Evolutionary conservation across 1,140 invertebrate species (phyloP).

Genomic region (Epicauta chinensis): DNA sequence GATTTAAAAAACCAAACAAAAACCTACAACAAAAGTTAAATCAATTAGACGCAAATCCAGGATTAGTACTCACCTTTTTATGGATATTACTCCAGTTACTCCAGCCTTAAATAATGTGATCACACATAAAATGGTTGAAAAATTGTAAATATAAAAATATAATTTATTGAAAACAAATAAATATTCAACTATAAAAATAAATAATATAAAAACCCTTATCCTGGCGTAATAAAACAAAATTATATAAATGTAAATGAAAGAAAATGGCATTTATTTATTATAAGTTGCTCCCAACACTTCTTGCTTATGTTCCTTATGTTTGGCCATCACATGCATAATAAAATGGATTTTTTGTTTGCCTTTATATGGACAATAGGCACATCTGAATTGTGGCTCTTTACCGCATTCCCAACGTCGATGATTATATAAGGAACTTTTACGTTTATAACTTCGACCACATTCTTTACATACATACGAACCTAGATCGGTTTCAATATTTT

Average conservation of each 20-base stretch:
- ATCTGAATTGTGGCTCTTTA: conserved; percentile 51
- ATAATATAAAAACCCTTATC: background rate
- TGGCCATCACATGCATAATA: conserved; percentile 31
- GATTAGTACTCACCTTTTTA: no score
- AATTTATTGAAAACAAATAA: background rate
- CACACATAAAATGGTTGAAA: background rate
- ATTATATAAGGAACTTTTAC: conserved; percentile 46
- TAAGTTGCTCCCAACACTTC: conserved; percentile 6
- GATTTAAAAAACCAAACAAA: background rate
- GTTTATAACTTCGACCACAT: conserved; percentile 33
- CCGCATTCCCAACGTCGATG: conserved; percentile 53
- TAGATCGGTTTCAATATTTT: no score
- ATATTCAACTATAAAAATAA: background rate
- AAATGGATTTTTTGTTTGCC: conserved; percentile 36
- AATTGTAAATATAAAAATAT: background rate
- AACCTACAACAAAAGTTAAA: no score
- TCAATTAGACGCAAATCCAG: no score
- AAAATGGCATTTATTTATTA: background rate
- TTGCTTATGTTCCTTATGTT: conserved; percentile 35
- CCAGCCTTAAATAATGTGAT: no score
- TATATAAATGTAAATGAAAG: background rate
- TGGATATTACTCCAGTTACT: no score
- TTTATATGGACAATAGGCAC: conserved; percentile 47
- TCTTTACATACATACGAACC: conserved; percentile 13
- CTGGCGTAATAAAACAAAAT: background rate